Percentiles rank a stretch among this genome's conserved stretches.
Evolutionary conservation across 2,888 invertebrate genomes (phyloP).

Genomic region (Hylaea fasciaria): DNA sequence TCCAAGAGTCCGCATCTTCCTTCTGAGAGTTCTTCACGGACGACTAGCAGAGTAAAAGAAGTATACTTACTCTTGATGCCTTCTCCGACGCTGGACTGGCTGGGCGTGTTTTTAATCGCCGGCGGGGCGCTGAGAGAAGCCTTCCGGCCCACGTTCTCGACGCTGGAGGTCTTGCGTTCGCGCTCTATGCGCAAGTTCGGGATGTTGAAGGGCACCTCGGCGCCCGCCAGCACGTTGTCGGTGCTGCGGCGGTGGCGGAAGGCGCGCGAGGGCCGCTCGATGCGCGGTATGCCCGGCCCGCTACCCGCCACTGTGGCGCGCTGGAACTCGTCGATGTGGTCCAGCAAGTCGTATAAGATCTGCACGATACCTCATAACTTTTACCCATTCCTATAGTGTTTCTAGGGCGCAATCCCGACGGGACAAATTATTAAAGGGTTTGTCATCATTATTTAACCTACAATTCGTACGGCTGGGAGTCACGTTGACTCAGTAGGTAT

Average conservation of each 20-base stretch:
- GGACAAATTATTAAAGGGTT: too few relatives aligned
- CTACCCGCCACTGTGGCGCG: conserved; percentile 83
- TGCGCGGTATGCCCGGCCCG: conserved; percentile 88
- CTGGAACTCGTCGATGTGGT: conserved; percentile 94
- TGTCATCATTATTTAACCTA: too few relatives aligned
- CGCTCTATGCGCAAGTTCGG: conserved; percentile 93
- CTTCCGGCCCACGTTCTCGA: conserved; percentile 95
- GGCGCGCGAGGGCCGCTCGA: conserved; percentile 68
- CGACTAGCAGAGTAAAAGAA: too few relatives aligned
- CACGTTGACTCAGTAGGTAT: too few relatives aligned
- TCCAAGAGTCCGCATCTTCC: too few relatives aligned
- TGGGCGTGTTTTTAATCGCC: conserved; percentile 19
- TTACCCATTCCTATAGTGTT: neutral
- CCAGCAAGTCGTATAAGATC: conserved; percentile 97
- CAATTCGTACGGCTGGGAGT: too few relatives aligned
- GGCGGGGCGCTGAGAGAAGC: conserved; percentile 88
- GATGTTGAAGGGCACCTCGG: conserved; percentile 92
- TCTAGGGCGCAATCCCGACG: too few relatives aligned
- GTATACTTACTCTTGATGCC: conserved; percentile 49
- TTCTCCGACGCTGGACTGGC: conserved; percentile 33
- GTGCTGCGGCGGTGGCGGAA: conserved; percentile 93
- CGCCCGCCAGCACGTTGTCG: conserved; percentile 89
- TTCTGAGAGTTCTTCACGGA: too few relatives aligned
- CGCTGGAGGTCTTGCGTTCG: conserved; percentile 93
- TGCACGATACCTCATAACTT: conserved; percentile 46